phyloP scores from a whole-genome alignment of 2,888 invertebrate genomes.

The Caenorhabditis sp. region DNA sequence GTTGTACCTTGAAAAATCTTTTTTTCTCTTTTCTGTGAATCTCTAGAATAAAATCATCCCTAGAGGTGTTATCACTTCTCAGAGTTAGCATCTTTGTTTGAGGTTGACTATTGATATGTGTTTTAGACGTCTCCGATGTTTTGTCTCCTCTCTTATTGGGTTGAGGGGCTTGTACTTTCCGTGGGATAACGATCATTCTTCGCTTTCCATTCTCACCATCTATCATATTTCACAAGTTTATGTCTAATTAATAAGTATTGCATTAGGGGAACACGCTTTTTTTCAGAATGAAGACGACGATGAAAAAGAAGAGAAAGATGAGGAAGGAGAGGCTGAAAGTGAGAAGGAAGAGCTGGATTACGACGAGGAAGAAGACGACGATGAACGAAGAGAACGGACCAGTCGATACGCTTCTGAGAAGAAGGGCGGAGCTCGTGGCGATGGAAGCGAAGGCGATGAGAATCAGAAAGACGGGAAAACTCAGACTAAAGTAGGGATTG shows the following conservation, averaged over 20 bases:
- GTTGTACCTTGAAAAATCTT: too few relatives aligned
- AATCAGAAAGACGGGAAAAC: conserved; percentile 27
- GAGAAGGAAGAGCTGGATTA: conserved; percentile 72
- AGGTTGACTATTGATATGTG: too few relatives aligned
- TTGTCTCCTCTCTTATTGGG: too few relatives aligned
- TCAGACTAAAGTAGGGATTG: conserved; percentile 9
- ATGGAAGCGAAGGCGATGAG: conserved; percentile 25
- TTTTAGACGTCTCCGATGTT: too few relatives aligned
- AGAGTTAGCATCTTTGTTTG: too few relatives aligned
- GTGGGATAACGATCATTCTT: too few relatives aligned
- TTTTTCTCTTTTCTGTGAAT: too few relatives aligned
- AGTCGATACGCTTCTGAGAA: conserved; percentile 66
- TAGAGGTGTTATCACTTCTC: too few relatives aligned
- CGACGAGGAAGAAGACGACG: conserved; percentile 71
- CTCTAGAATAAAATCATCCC: too few relatives aligned
- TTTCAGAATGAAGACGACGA: conserved; percentile 26
- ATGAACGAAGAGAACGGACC: conserved; percentile 56
- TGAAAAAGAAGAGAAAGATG: conserved; percentile 7
- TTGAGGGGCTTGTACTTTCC: too few relatives aligned
- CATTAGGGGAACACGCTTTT: background rate
- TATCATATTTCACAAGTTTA: background rate
- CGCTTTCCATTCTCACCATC: background rate
- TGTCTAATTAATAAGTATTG: background rate
- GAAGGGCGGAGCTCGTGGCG: conserved; percentile 22
- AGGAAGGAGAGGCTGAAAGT: conserved; percentile 24